Evolutionary conservation across 2,888 invertebrate genomes (phyloP), one percentile per base, ranked within the genome.

Genomic region (Sphecodes monilicornis): DNA sequence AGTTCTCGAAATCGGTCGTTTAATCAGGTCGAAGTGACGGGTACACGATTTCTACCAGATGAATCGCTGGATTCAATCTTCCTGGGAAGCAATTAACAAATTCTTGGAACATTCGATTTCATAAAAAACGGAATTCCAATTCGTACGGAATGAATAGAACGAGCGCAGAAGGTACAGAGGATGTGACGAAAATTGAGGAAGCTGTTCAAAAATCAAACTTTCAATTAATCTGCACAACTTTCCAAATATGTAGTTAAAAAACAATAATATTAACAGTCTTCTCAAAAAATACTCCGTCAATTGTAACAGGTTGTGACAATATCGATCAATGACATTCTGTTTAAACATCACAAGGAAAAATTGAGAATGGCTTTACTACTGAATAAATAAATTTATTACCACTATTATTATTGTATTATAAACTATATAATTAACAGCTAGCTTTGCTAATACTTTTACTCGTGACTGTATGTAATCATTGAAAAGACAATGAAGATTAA

Each of bases 91-190:
- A 60, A 60, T 60, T 60, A 60, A 60, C 26, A 60, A 60, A 60
- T 60, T 60, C 60, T 60, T 60, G 26, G 60, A 29, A 29, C 29
- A 60, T 29, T 60, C 26, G 29, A 6, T 29, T 60, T 60, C 57
- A 60, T 60, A 60, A 60, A 60, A 60, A 60, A 29, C 60, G 60
- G 60, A 60, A 60, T 60, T 29, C 16, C 60, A 29, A 60, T 60
- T 29, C 26, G 60, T 16, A n/a, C 60, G 60, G 60, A 60, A 60
- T 29, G 1, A 60, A 60, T 29, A 29, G 60, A 29, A 60, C 60
- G 60, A 29, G 16, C 29, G 16, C 13, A 29, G 4, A 5, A 16
- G 29, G 16, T 29, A 29, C 16, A 29, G 60, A 0, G 57, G 26
- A 26, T 26, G 26, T 16, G 26, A 26, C 57, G n/a, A 13, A 57